phyloP scores from a whole-genome alignment of 2,797 vertebrate genomes.

The Yasuhikotakia modesta region DNA sequence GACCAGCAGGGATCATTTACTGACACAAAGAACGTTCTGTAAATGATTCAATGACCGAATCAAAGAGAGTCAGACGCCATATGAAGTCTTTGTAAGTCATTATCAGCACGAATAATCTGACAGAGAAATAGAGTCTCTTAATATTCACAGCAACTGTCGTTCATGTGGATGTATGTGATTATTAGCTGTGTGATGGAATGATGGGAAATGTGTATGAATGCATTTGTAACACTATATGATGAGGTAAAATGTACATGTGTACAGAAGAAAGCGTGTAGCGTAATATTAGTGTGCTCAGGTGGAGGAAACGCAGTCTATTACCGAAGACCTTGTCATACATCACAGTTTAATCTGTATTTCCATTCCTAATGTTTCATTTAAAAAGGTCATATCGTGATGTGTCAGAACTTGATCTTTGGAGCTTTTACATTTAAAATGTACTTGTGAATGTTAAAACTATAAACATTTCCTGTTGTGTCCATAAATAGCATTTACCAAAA shows the following conservation, averaged over 20 bases:
- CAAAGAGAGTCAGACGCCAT: background rate
- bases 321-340: conserved; percentile 37
- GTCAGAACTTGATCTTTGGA: too few species aligned
- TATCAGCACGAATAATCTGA: background rate
- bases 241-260: background rate
- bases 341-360: background rate
- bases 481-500: too few species aligned
- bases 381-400: background rate
- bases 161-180: background rate
- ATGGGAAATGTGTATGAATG: background rate
- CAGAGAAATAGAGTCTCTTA: background rate
- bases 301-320: conserved; percentile 24
- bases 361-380: background rate
- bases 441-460: too few species aligned
- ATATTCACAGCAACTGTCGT: background rate
- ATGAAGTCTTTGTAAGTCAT: background rate
- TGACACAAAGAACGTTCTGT: conserved; percentile 40
- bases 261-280: background rate
- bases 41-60: background rate
- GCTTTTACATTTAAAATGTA: too few species aligned
- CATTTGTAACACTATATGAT: background rate
- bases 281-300: conserved; percentile 10
- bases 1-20: background rate
- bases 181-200: background rate
- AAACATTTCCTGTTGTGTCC: too few species aligned